phyloP scores from a whole-genome alignment of 2,797 vertebrate genomes.

The Ciconia nigra region DNA sequence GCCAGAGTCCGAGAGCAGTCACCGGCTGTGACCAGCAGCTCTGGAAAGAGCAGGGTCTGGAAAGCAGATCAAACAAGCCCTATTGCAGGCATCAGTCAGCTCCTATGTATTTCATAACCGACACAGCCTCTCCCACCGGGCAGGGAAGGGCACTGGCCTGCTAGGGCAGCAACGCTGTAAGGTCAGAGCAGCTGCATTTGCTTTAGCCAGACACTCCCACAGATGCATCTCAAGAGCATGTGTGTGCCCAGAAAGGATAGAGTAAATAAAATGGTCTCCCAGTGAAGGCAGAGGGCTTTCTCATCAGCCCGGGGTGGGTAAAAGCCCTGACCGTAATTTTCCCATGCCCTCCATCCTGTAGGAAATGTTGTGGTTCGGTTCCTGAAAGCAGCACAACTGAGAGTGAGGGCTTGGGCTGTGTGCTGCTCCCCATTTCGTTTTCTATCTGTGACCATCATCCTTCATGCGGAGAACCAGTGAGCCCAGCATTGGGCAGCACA shows the following conservation, averaged over 20 bases:
- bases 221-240: not conserved
- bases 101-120: accelerated
- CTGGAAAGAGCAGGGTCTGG: not conserved
- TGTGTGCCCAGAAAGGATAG: not conserved
- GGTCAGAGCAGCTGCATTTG: not conserved
- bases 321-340: not conserved
- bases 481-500: not conserved
- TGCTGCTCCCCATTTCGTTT: not conserved
- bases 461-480: accelerated
- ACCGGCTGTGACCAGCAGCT: not conserved
- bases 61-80: not conserved
- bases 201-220: not conserved
- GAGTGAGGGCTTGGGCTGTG: accelerated
- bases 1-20: not conserved
- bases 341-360: not conserved
- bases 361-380: not conserved
- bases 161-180: not conserved
- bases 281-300: not conserved
- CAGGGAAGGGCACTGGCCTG: not conserved
- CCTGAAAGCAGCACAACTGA: not conserved
- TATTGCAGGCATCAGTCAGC: accelerated
- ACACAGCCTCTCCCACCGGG: accelerated
- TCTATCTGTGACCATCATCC: not conserved
- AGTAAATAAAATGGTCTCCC: not conserved
- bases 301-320: not conserved